Evolutionary conservation across 2,113 vertebrate genomes (phyloP), one percentile per base, ranked within the genome.

Genomic region (Pseudorasbora parva): DNA sequence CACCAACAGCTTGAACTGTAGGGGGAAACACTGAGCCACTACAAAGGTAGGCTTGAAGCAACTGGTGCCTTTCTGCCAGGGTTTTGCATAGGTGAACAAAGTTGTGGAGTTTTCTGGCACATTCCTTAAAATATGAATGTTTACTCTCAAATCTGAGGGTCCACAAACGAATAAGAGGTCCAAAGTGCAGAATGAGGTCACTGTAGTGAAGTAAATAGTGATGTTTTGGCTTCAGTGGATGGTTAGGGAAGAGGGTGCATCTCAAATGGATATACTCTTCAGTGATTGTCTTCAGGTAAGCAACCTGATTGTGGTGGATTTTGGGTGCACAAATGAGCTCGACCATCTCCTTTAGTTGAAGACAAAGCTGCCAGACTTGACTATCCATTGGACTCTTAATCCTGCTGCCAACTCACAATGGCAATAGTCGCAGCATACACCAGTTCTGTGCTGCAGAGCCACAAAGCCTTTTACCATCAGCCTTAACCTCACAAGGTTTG

Each of bases 361-460:
- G 62, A 66, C 6, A 33, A 14, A 66, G 14, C 62, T 66, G 15
- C 62, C 27, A 66, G 11, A 66, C 62, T 66, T 66, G 11, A 17
- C 62, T 66, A 30, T 37, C 27, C 27, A 66, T 66, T 33, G 62
- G 62, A 66, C 14, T 33, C 27, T 57, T n/a, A 33, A 66, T 66
- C 62, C 62, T 33, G 33, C 6, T 33, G 62, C 27, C 62, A 33
- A 66, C 27, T 66, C 37, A 37, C 27, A 66, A 66, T 66, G 62
- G 25, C 62, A 66, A 37, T 0, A 66, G 1, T 17, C 27, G 30
- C 19, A 78, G 12, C 54, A 78, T 27, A 33, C 75, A 56, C 75
- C 75, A 59, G 75, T 78, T 78, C 54, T 78, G 51, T 78, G 27
- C 15, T 33, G 54, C 75, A 57, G 51, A 78, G 33, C 49, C 51